phyloP scores from a whole-genome alignment of 2,888 invertebrate genomes.

The Phalera bucephala region DNA sequence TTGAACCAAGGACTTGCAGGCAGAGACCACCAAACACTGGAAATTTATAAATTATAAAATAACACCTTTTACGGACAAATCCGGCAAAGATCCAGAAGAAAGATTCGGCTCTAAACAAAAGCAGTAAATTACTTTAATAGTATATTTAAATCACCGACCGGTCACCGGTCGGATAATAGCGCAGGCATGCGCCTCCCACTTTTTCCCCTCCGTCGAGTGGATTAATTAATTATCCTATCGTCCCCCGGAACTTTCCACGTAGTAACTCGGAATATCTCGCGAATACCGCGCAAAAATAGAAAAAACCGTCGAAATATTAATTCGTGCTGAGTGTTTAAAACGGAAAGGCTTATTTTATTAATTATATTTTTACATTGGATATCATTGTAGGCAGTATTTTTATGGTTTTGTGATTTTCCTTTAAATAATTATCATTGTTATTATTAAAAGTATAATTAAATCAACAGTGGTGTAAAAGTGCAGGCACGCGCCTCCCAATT shows the following conservation, averaged over 20 bases:
- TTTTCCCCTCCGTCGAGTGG: constrained; percentile 12
- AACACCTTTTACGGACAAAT: no score
- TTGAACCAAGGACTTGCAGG: no score
- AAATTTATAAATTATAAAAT: no score
- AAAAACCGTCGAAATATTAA: background rate
- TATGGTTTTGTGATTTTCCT: background rate
- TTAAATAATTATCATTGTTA: background rate
- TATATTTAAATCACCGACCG: constrained; percentile 28
- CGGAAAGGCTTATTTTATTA: background rate
- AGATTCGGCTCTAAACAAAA: constrained; percentile 2
- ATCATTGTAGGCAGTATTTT: no score
- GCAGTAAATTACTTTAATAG: constrained; percentile 33
- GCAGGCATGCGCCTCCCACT: constrained; percentile 21
- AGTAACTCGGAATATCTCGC: background rate
- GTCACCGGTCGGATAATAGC: constrained; percentile 20
- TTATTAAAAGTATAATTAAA: background rate
- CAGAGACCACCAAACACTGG: no score
- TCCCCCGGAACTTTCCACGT: constrained; percentile 5
- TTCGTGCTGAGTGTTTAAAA: background rate
- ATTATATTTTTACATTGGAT: no score
- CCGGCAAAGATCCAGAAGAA: constrained; percentile 7
- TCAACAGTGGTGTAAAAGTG: no score
- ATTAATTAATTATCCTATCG: constrained; percentile 27
- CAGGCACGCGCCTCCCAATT: no score
- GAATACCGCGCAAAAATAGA: background rate